Evolutionary conservation across 2,797 vertebrate genomes (phyloP), one percentile per base, ranked within the genome.

Genomic region (Toxotes lorentzi): DNA sequence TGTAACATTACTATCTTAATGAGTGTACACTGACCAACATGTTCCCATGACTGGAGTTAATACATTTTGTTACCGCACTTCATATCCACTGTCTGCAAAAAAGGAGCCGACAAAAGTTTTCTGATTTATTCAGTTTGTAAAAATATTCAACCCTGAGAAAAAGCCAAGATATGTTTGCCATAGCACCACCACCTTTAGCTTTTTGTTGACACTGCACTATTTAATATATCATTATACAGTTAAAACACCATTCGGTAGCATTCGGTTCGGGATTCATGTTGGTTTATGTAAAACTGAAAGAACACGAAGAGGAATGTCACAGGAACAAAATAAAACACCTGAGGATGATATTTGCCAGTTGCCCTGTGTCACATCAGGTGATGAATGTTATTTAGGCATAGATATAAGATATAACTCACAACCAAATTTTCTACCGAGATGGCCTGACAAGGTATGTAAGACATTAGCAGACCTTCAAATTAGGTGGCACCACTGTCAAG

Each of bases 291-390:
- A 62, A 76, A 51, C 68, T 34, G 40, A 7, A 53, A 65, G 64
- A 54, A 70, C 50, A 78, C 40, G n/a, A 79, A 68, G 72, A 81
- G 66, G 60, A 83, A 48, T 50, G 48, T 71, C 50, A 68, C 16
- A 73, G 34, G n/a, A 70, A 60, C 47, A 70, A 62, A 79, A 83
- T 62, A 73, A 86, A 81, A 69, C 70, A 82, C 51, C 67, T 66
- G 70, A 73, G 60, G 56, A 68, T 73, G 73, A 57, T 38, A 68
- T 61, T 27, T 21, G 32, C 71, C 63, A 80, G 56, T 47, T 61
- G 27, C 60, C 53, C 7, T 47, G 57, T 68, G 51, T 80, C 71
- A 73, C 27, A 34, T 58, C 60, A 34, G 30, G 60, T 48, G 54
- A 68, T 24, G 58, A 13, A 54, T 59, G 68, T 58, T 72, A 66